Base-by-base conservation (phyloP, 2,888 invertebrate genomes). In the Dicyrtoma fusca region DNA sequence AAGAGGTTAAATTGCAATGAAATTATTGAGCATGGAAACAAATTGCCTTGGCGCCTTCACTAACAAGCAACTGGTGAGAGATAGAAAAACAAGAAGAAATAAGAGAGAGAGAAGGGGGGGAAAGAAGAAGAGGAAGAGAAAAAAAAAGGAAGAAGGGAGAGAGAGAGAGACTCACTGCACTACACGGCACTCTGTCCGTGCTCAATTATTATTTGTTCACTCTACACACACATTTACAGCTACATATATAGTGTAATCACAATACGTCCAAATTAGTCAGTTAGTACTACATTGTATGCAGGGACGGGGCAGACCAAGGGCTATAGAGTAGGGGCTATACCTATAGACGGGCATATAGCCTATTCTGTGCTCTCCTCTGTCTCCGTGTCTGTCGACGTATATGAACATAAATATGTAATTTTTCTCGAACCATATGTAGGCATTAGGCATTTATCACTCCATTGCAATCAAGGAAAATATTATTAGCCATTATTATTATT, bases 1-100 rank as follows among this genome's bases (percentile, higher is more conserved):
- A 62, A 70, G 62, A 61, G 70, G 70, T 61, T 70, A 70, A 70
- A 70, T 70, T 70, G 70, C 62, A 70, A 62, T 61, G 70, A 69
- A 69, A 69, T 69, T 59, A 61, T 59, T 61, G 61, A 69, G 69
- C 69, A 61, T 59, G 61, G 69, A 61, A 61, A 69, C 19, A 62
- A 70, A 70, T 61, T 70, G 26, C 34, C 51, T 62, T 62, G 70
- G 70, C 70, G 70, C 70, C 70, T 70, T 42, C 44, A 53, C 70
- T 70, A 70, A 70, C 70, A 62, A 70, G 53, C 62, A 68, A 42
- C 66, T 34, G 51, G 23, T 21, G 34, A 13, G 13, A 21, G n/a
- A 51, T 10, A n/a, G 51, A 51, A 51, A 45, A 64, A 17, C 42
- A 49, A 49, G 34, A 53, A 53, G 42, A 51, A 66, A 42, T 1